Conservation (phyloP, 1,140 invertebrate species). For the Antheraea mylitta region DNA sequence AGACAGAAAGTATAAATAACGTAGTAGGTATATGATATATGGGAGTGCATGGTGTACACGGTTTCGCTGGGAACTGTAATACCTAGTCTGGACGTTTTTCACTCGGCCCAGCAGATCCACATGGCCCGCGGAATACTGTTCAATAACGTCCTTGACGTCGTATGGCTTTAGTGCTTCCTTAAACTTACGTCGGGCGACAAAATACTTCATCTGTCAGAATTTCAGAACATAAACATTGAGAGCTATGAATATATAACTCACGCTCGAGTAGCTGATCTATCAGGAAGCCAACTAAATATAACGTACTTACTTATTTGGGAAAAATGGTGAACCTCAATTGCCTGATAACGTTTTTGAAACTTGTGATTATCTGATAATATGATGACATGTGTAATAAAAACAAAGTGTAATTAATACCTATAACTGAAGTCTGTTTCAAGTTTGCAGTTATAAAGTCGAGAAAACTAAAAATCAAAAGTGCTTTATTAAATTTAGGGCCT, state of each 20-base stretch:
- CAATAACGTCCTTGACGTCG: slow-evolving; percentile 98
- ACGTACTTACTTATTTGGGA: neutral
- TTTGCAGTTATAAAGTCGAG: neutral
- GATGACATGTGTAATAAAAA: neutral
- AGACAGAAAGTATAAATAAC: slow-evolving; percentile 46
- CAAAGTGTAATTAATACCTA: neutral
- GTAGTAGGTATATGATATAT: slow-evolving; percentile 39
- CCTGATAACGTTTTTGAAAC: too few species aligned
- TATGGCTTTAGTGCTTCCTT: slow-evolving; percentile 97
- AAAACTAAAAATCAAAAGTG: too few species aligned
- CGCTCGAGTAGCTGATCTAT: neutral
- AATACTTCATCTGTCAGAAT: slow-evolving; percentile 92
- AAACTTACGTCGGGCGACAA: slow-evolving; percentile 96
- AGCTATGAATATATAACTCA: neutral
- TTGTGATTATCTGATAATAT: neutral
- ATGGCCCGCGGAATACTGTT: slow-evolving; percentile 96
- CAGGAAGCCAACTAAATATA: neutral
- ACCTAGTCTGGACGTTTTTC: slow-evolving; percentile 94
- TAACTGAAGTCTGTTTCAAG: neutral
- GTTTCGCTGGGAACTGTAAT: slow-evolving; percentile 48
- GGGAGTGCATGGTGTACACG: slow-evolving; percentile 51
- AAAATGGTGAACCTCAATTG: neutral
- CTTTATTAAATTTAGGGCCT: too few species aligned
- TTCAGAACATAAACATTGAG: slow-evolving; percentile 36
- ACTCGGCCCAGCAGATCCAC: slow-evolving; percentile 93